Conservation (phyloP, 2,888 invertebrate genomes). For the Euproctis similis region DNA sequence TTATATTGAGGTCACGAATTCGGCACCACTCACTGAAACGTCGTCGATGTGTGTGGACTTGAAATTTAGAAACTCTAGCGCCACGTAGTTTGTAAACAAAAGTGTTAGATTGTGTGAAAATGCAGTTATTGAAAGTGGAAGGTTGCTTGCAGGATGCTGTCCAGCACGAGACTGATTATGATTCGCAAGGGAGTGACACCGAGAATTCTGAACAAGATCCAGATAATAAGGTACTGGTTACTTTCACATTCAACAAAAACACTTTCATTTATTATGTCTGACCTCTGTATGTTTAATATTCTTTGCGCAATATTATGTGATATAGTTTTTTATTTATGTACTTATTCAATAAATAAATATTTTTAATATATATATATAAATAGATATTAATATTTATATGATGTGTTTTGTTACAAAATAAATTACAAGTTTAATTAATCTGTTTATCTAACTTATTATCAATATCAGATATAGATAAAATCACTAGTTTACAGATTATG, state of each 20-base stretch:
- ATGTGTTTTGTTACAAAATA: no score
- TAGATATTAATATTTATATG: no score
- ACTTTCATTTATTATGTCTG: neutral
- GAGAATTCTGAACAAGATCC: slow-evolving; percentile 80
- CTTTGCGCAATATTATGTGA: no score
- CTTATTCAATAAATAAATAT: no score
- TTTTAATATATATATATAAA: no score
- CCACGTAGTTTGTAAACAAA: slow-evolving; percentile 43
- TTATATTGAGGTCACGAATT: slow-evolving; percentile 66
- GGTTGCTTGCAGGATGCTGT: slow-evolving; percentile 63
- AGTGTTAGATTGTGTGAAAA: slow-evolving; percentile 26
- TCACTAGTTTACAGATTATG: no score
- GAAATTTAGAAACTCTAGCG: slow-evolving; percentile 30
- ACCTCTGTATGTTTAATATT: no score
- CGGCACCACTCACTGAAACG: slow-evolving; percentile 55
- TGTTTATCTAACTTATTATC: no score
- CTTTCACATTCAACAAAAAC: neutral
- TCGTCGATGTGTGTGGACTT: slow-evolving; percentile 45
- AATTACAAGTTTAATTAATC: no score
- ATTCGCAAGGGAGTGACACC: slow-evolving; percentile 67
- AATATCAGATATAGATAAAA: no score
- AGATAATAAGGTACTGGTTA: slow-evolving; percentile 79
- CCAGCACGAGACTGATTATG: slow-evolving; percentile 64
- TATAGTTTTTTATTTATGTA: no score
- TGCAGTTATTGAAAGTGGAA: slow-evolving; percentile 64